phyloP scores from a whole-genome alignment of 2,113 vertebrate species.

The Sminthopsis crassicaudata region DNA sequence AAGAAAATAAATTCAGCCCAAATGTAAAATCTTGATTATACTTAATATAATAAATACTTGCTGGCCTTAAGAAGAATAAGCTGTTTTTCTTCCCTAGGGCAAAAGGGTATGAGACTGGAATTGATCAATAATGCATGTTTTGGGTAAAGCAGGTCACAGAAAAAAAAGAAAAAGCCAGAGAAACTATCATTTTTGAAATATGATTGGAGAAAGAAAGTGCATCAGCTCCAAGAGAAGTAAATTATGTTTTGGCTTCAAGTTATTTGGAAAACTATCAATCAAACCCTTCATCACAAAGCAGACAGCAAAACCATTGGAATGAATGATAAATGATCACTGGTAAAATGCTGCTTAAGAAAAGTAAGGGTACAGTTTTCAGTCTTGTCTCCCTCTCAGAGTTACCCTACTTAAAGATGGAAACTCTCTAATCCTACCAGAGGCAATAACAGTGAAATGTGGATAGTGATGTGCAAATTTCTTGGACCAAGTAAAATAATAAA shows the following conservation, averaged over 20 bases:
- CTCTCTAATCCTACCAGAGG: neutral
- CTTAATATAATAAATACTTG: constrained; percentile 11
- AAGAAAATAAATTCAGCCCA: constrained; percentile 20
- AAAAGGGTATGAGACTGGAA: neutral
- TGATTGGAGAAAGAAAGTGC: neutral
- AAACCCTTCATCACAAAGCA: neutral
- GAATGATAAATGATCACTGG: neutral
- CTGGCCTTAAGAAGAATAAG: neutral
- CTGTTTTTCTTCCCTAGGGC: constrained; percentile 11
- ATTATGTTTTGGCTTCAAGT: neutral
- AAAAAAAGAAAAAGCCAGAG: accelerated
- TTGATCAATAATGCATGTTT: accelerated
- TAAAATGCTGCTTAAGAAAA: neutral
- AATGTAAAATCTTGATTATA: constrained; percentile 21
- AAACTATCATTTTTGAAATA: neutral
- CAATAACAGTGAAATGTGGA: neutral
- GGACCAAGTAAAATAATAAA: neutral
- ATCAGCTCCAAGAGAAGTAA: neutral
- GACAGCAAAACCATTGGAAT: neutral
- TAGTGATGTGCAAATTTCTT: neutral
- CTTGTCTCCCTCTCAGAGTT: neutral
- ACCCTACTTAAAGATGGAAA: neutral
- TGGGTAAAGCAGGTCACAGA: neutral
- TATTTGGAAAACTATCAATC: neutral
- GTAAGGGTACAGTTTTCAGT: neutral